These are phyloP conservation scores for Choreutis nemorana DNA, from an alignment of 2,888 invertebrate genomes.

Conservation along the genomic window DNA sequence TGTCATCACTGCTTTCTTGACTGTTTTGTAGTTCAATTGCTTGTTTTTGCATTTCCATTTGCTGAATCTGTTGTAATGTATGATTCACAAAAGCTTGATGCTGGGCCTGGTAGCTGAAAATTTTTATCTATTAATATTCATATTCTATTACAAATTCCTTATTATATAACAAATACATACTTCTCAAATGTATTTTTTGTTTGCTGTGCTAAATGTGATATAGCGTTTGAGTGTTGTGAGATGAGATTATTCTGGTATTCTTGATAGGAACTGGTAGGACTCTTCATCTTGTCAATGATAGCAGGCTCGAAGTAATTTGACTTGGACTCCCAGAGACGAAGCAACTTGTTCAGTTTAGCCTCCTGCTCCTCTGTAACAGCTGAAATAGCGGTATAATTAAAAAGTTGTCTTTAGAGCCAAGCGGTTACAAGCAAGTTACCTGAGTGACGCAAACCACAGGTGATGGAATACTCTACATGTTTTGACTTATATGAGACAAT, in stretches of 20 bases:
- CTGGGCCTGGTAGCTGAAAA: slow-evolving; percentile 83
- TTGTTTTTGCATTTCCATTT: slow-evolving; percentile 81
- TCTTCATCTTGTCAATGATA: slow-evolving; percentile 86
- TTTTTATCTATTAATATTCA: slow-evolving; percentile 6
- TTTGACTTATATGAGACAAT: slow-evolving; percentile 39
- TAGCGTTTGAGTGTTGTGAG: slow-evolving; percentile 79
- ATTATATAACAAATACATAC: slow-evolving; percentile 30
- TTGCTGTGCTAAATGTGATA: slow-evolving; percentile 77
- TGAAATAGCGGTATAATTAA: slow-evolving; percentile 60
- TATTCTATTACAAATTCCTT: slow-evolving; percentile 3
- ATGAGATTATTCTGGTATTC: slow-evolving; percentile 88
- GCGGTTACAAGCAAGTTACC: slow-evolving; percentile 53
- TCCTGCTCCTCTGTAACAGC: slow-evolving; percentile 88
- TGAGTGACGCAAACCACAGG: slow-evolving; percentile 52
- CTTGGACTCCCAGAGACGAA: slow-evolving; percentile 97
- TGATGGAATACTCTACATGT: slow-evolving; percentile 37
- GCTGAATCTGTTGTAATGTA: slow-evolving; percentile 87
- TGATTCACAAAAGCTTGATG: slow-evolving; percentile 96
- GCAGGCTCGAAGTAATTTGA: slow-evolving; percentile 85
- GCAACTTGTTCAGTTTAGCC: slow-evolving; percentile 89
- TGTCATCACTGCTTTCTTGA: slow-evolving; percentile 28
- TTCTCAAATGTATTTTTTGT: slow-evolving; percentile 87
- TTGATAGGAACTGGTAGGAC: slow-evolving; percentile 87
- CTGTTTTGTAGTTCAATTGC: slow-evolving; percentile 64
- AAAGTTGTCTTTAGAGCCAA: slow-evolving; percentile 39